Evolutionary conservation across 1,140 invertebrate genomes (phyloP).

Genomic region (Habropoda laboriosa): DNA sequence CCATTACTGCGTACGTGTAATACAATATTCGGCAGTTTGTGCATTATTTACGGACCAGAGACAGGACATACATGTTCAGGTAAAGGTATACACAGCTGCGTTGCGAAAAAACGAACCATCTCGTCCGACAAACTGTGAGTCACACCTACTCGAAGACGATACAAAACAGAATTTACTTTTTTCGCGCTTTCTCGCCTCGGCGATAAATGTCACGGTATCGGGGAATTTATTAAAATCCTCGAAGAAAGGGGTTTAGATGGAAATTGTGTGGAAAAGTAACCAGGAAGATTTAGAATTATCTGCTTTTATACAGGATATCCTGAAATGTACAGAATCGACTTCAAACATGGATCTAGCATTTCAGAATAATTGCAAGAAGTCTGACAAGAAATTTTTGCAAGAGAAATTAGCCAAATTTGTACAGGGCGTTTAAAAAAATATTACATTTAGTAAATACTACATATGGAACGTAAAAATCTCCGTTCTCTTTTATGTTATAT

Average conservation of each 20-base stretch:
- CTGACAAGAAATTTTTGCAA: too few species aligned
- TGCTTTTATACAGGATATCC: too few species aligned
- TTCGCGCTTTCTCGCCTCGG: background rate
- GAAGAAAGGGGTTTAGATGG: too few species aligned
- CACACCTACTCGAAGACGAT: background rate
- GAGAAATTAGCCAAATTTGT: too few species aligned
- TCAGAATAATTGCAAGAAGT: too few species aligned
- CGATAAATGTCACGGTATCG: background rate
- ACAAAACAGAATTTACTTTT: constrained; percentile 7
- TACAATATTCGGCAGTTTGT: background rate
- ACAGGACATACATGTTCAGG: background rate
- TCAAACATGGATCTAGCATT: too few species aligned
- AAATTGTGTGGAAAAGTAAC: background rate
- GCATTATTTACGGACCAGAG: background rate
- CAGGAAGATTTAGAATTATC: too few species aligned
- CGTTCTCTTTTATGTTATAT: too few species aligned
- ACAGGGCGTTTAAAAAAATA: too few species aligned
- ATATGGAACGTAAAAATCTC: too few species aligned
- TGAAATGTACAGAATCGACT: too few species aligned
- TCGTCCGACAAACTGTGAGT: background rate
- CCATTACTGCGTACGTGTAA: background rate
- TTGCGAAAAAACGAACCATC: background rate
- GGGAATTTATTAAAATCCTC: background rate
- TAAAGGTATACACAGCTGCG: background rate
- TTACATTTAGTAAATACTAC: too few species aligned